Conservation (phyloP, 2,797 vertebrate species). For the Hephaestus fuliginosus region DNA sequence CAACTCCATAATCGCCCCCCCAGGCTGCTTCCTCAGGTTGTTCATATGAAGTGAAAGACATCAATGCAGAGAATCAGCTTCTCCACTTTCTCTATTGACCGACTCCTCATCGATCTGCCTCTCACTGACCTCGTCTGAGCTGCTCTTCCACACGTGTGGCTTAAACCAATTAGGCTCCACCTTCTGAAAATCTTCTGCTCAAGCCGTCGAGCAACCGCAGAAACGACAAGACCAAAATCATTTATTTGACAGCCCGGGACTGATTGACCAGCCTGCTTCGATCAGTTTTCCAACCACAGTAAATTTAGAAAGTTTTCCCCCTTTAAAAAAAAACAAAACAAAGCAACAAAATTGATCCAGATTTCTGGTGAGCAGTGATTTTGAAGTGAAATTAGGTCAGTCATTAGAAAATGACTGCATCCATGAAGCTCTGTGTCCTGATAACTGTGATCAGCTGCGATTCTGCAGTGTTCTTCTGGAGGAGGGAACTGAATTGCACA, state of each 20-base stretch:
- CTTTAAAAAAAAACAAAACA: not conserved
- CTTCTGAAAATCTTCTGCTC: slow-evolving; percentile 20
- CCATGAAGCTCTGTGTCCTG: not conserved
- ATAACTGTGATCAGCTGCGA: slow-evolving; percentile 10
- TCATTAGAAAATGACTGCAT: not conserved
- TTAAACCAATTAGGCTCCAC: slow-evolving; percentile 49
- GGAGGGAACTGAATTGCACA: not conserved
- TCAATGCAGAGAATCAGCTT: slow-evolving; percentile 51
- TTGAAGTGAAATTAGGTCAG: not conserved
- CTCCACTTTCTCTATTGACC: slow-evolving; percentile 55
- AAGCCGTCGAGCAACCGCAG: slow-evolving; percentile 20
- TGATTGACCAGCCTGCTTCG: not conserved
- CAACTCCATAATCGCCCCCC: slow-evolving; percentile 55
- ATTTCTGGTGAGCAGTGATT: not conserved
- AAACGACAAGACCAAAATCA: slow-evolving; percentile 20
- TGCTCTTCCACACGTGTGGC: slow-evolving; percentile 42
- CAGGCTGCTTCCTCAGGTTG: slow-evolving; percentile 21
- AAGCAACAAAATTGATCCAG: not conserved
- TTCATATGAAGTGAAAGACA: slow-evolving; percentile 53
- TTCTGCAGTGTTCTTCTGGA: not conserved
- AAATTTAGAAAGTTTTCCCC: not conserved
- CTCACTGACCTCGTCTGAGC: slow-evolving; percentile 55
- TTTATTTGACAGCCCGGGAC: slow-evolving; percentile 44
- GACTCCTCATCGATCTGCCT: slow-evolving; percentile 61
- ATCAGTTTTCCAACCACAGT: not conserved